Base-by-base conservation (phyloP, 2,113 vertebrate species). In the Aspidoscelis tigris region DNA sequence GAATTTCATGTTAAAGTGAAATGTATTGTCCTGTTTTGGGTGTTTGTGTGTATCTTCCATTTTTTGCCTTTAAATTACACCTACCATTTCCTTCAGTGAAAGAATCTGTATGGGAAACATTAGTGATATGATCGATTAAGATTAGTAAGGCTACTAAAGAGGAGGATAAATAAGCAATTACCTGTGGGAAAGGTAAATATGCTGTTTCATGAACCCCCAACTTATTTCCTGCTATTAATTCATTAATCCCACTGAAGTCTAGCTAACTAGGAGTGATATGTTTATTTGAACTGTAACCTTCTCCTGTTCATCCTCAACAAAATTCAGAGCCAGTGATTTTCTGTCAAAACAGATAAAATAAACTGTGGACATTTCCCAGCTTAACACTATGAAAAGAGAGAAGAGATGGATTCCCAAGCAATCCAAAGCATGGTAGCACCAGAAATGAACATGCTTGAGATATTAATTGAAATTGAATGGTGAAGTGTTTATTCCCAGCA, bases 91-190 rank as follows among this genome's bases (percentile, higher is more conserved):
- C 87, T 89, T 80, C 78, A 69, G 0, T 88, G 93, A 93, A 92
- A 91, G 88, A 91, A 92, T 65, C 22, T 22, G 86, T 90, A 85
- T 83, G 83, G 87, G 91, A 86, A 91, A 89, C 88, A 18, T n/a
- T 50, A 76, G 82, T 91, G 91, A 90, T 91, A 93, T 92, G 89
- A 92, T 80, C 81, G 82, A 78, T 73, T 80, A 78, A 87, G 90
- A 86, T 90, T 90, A 93, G 92, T 89, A 87, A 92, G 89, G 89
- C 86, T 88, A n/a, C 26, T 33, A 33, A 24, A 39, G 70, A 44
- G 11, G 24, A 71, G 70, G 16, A 66, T 75, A 76, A 22, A 83
- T 41, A 47, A 66, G 11, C 26, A 53, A 10, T 65, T 74, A 55
- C 26, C 81, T 53, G 44, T 76, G 61, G 66, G 61, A 76, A 83